Percentiles rank a stretch among this genome's conserved stretches.
Conservation (phyloP, 2,888 invertebrate genomes). For the Ariolimax columbianus region DNA sequence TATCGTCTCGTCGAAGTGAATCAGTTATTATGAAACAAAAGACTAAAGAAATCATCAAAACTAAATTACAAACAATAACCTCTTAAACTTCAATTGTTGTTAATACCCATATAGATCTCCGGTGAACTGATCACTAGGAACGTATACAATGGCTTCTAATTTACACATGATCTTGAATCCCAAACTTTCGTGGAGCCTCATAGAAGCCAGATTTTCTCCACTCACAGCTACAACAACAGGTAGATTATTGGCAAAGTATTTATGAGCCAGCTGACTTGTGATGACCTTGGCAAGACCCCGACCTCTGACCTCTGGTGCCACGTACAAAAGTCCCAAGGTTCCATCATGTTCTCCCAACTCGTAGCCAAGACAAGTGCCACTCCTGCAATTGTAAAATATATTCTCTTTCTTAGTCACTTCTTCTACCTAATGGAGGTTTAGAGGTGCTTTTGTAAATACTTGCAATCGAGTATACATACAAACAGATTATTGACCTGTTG, state of each 20-base stretch:
- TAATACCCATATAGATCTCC: slow-evolving; percentile 7
- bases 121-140: background rate
- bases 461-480: no score
- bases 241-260: slow-evolving; percentile 31
- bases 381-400: background rate
- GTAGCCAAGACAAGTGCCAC: slow-evolving; percentile 38
- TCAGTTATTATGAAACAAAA: no score
- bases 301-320: slow-evolving; percentile 44
- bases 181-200: background rate
- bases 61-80: no score
- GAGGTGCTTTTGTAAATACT: no score
- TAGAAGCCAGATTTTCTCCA: background rate
- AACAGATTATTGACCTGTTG: no score
- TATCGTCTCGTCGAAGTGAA: no score
- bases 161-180: background rate
- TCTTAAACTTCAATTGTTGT: no score
- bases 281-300: slow-evolving; percentile 50
- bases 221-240: background rate
- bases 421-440: no score
- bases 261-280: slow-evolving; percentile 38
- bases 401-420: no score
- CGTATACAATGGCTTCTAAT: slow-evolving; percentile 1
- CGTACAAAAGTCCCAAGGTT: slow-evolving; percentile 47
- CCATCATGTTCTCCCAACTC: slow-evolving; percentile 27
- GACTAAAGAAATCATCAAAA: no score